These are phyloP conservation scores for Charaxes varanes DNA, from an alignment of 1,140 invertebrate species.

Conservation along the genomic window DNA sequence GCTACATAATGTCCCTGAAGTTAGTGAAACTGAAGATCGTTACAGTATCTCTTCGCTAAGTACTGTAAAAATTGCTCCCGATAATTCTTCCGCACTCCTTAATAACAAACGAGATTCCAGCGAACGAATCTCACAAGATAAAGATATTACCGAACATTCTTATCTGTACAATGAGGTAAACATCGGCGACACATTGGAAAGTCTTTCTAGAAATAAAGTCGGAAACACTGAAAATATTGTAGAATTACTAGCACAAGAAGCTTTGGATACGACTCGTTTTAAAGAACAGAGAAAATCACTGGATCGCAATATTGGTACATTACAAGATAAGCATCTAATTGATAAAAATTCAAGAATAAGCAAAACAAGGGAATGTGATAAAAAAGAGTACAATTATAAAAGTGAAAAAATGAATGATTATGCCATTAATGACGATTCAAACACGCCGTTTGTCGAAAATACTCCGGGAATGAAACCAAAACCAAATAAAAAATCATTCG, in stretches of 20 bases:
- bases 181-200: no score
- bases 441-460: background rate
- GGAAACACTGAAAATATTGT: slow-evolving; percentile 39
- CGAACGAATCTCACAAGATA: no score
- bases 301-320: background rate
- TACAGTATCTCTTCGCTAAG: no score
- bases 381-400: background rate
- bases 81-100: no score
- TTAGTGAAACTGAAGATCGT: no score
- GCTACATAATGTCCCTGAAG: no score
- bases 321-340: background rate
- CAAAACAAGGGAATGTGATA: background rate
- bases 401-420: background rate
- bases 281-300: background rate
- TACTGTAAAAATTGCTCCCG: no score
- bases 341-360: background rate
- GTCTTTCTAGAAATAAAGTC: no score
- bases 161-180: no score
- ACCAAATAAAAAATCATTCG: background rate
- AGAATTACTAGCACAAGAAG: slow-evolving; percentile 41
- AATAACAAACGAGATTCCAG: no score
- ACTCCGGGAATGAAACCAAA: background rate
- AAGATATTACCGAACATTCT: no score
- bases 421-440: background rate
- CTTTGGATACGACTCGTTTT: slow-evolving; percentile 27